Evolutionary conservation across 2,113 vertebrate genomes (phyloP), one percentile per base, ranked within the genome.

Genomic region (Neopipo cinnamomea): DNA sequence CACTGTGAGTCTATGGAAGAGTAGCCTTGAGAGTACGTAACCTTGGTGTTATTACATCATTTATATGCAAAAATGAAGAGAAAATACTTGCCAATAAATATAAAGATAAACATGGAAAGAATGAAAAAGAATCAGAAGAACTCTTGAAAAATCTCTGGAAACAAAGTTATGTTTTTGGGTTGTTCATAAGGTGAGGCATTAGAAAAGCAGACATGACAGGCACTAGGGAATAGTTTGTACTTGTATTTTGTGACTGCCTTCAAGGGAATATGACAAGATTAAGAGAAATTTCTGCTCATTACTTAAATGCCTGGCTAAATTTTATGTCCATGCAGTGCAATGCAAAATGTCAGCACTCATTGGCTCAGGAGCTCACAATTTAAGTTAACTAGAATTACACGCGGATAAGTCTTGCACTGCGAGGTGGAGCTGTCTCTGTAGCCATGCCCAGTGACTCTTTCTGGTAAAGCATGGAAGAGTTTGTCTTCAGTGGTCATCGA

Each of bases 241-340:
- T 83, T 70, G 23, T 55, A 35, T 31, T 74, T 66, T 63, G 58
- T 58, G 47, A 35, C 14, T 61, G 35, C 66, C 52, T 91, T 82
- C 70, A 68, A 78, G 70, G 66, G 33, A 95, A 55, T 71, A 37
- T 56, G 63, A 68, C 53, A 65, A 47, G 50, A 92, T 77, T 77
- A 77, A 62, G 68, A 80, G 42, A 86, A 76, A 80, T 77, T 88
- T 76, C 31, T 92, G 67, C 55, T 91, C 23, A 12, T 92, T 88
- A 39, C n/a, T 70, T 61, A 44, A 90, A 76, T 63, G 25, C 14
- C 42, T 56, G 22, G 23, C 46, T 90, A 53, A 53, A 77, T 87
- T 66, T 91, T 37, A 31, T 41, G 23, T 85, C 58, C 31, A 24
- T 0, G 0, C 11, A 73, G 27, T 0, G 0, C 37, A 68, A 7